A percentile compares a stretch with the other conserved stretches of the same genome.
Conservation (phyloP, 2,113 vertebrate genomes). For the Orthonyx spaldingii region DNA sequence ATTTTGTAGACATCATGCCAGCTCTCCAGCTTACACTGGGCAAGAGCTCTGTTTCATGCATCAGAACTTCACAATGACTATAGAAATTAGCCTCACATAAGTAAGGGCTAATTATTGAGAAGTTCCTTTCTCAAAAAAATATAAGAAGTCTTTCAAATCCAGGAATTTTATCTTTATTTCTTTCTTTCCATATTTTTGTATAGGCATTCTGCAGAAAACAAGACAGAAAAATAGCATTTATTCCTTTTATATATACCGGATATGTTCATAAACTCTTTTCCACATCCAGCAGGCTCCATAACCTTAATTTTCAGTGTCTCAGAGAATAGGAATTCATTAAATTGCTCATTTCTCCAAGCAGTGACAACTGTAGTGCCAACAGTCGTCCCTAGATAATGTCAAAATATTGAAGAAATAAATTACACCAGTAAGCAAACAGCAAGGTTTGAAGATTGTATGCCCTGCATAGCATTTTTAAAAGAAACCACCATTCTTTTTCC, state of each 20-base stretch:
- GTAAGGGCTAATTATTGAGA: background rate
- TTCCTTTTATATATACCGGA: background rate
- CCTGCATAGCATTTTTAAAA: background rate
- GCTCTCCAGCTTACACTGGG: background rate
- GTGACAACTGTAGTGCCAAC: conserved; percentile 17
- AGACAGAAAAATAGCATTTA: background rate
- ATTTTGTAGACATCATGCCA: background rate
- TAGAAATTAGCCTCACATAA: background rate
- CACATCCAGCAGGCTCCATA: background rate
- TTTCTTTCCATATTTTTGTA: background rate
- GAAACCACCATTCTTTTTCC: background rate
- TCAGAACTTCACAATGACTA: background rate
- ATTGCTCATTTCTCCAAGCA: background rate
- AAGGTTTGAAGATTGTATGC: background rate
- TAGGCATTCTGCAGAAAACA: background rate
- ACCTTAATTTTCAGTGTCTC: background rate
- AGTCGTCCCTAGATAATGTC: conserved; percentile 12
- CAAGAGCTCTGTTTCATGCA: background rate
- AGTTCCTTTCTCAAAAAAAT: background rate
- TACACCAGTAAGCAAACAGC: conserved; percentile 6
- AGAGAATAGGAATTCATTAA: conserved; percentile 7
- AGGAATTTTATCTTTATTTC: background rate
- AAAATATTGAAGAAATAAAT: conserved; percentile 64
- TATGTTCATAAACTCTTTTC: background rate
- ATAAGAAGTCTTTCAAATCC: background rate